Evolutionary conservation across 2,797 vertebrate species (phyloP).

Genomic region (Rhynchonycteris naso): DNA sequence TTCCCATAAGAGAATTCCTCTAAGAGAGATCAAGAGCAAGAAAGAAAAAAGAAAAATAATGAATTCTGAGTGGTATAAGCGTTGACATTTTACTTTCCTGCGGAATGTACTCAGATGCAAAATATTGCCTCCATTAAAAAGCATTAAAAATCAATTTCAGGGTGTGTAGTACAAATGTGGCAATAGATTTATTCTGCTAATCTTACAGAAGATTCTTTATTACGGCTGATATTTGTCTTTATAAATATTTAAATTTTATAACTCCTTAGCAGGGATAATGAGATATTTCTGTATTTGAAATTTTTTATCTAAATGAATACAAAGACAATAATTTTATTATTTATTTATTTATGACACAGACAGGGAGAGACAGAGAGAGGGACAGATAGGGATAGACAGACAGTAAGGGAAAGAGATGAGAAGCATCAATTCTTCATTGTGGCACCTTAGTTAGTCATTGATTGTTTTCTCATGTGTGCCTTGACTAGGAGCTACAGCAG

Average conservation of each 20-base stretch:
- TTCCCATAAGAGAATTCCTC: slow-evolving; percentile 29
- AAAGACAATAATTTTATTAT: not conserved
- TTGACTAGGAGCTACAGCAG: too few species aligned
- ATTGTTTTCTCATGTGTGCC: too few species aligned
- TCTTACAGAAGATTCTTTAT: slow-evolving; percentile 42
- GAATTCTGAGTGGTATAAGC: slow-evolving; percentile 20
- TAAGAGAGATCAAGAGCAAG: slow-evolving; percentile 9
- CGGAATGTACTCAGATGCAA: slow-evolving; percentile 53
- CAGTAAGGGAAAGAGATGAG: too few species aligned
- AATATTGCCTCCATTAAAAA: slow-evolving; percentile 62
- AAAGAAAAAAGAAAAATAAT: not conserved
- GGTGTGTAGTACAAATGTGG: slow-evolving; percentile 38
- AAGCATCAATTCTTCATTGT: too few species aligned
- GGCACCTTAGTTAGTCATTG: too few species aligned
- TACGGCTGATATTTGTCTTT: slow-evolving; percentile 27
- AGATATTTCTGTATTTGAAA: not conserved
- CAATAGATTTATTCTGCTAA: slow-evolving; percentile 50
- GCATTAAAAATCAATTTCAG: slow-evolving; percentile 53
- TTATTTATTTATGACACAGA: too few species aligned
- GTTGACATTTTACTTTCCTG: slow-evolving; percentile 35
- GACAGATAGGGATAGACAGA: too few species aligned
- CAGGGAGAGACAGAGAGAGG: too few species aligned
- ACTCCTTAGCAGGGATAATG: slow-evolving; percentile 22
- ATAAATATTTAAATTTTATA: slow-evolving; percentile 51
- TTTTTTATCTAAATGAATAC: slow-evolving; percentile 22